These are phyloP conservation scores for Ichneumon xanthorius DNA, from an alignment of 2,888 invertebrate genomes.

Conservation along the genomic window DNA sequence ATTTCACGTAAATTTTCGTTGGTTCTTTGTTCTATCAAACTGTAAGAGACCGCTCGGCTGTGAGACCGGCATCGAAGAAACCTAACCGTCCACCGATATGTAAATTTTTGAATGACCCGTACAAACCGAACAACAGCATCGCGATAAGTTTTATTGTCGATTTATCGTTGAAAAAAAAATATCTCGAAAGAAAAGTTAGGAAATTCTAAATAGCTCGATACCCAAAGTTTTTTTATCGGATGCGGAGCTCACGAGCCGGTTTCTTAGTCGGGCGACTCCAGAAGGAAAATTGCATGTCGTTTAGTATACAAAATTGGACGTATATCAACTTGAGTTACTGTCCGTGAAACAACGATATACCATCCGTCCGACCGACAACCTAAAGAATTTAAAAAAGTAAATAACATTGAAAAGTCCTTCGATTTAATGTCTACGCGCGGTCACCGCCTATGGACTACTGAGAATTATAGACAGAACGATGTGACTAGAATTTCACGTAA, in stretches of 20 bases:
- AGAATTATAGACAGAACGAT: background rate
- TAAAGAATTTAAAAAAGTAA: background rate
- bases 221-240: constrained; percentile 29
- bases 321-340: background rate
- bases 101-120: background rate
- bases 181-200: constrained; percentile 11
- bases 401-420: background rate
- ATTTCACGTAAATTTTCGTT: background rate
- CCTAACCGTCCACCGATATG: background rate
- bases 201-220: constrained; percentile 27
- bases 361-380: too few relatives aligned
- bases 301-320: background rate
- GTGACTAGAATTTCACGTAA: background rate
- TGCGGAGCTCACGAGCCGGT: background rate
- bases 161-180: background rate
- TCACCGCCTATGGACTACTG: background rate
- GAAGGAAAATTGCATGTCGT: background rate
- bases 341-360: background rate
- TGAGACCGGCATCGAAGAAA: background rate
- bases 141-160: constrained; percentile 27
- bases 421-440: background rate
- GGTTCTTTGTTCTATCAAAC: background rate
- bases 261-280: background rate
- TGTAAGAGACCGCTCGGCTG: too few relatives aligned
- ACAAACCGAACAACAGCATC: constrained; percentile 2